These are phyloP conservation scores for Magallana gigas DNA, from an alignment of 1,140 invertebrate genomes.

Conservation along the genomic window DNA sequence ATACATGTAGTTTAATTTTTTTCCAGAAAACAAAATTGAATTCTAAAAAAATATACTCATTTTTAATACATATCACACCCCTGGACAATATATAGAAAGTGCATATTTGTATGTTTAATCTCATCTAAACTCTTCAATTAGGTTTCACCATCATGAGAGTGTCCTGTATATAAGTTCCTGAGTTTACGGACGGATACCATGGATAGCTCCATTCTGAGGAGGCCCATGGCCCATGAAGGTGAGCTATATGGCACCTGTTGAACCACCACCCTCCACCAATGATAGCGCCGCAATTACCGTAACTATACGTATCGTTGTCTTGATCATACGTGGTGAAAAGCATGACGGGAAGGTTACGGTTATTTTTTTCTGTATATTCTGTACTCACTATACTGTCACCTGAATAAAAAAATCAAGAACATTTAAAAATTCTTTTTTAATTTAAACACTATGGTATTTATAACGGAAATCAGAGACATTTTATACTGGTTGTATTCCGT, in stretches of 20 bases:
- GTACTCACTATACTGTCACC: not conserved
- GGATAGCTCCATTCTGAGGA: not conserved
- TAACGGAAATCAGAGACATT: too few species aligned
- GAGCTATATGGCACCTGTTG: not conserved
- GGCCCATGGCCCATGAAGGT: not conserved
- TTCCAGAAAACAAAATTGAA: too few species aligned
- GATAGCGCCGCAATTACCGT: not conserved
- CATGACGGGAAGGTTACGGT: not conserved
- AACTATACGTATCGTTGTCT: not conserved
- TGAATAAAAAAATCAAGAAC: not conserved
- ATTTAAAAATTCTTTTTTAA: too few species aligned
- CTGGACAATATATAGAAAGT: too few species aligned
- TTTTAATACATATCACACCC: too few species aligned
- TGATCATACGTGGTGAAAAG: not conserved
- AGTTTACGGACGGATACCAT: not conserved
- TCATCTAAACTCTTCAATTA: not conserved
- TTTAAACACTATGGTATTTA: too few species aligned
- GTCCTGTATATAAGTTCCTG: not conserved
- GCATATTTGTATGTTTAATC: too few species aligned
- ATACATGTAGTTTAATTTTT: too few species aligned
- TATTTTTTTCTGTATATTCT: not conserved
- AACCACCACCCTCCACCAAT: not conserved
- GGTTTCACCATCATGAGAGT: not conserved
- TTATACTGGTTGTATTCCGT: too few species aligned
- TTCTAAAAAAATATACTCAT: too few species aligned